These are phyloP conservation scores for Solea solea DNA, from an alignment of 2,113 vertebrate genomes.

Conservation along the genomic window DNA sequence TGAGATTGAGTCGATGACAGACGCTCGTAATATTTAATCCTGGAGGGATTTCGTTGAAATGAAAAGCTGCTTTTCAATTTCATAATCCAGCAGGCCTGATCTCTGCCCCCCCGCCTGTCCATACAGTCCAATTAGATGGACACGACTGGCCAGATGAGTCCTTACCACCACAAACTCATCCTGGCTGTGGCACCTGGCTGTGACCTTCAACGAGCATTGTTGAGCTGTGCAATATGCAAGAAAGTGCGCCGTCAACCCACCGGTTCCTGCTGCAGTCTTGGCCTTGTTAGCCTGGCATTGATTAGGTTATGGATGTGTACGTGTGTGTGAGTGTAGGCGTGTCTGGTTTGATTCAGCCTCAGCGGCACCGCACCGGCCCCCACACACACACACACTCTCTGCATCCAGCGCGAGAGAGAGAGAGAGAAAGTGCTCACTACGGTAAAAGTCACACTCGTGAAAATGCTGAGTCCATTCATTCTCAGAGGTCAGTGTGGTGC, in stretches of 20 bases:
- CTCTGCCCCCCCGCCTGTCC: conserved; percentile 52
- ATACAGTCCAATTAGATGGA: conserved; percentile 77
- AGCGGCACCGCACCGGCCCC: conserved; percentile 45
- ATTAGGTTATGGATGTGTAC: conserved; percentile 53
- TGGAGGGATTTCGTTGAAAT: conserved; percentile 75
- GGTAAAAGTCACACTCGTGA: conserved; percentile 71
- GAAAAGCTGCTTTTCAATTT: conserved; percentile 82
- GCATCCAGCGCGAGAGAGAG: conserved; percentile 4
- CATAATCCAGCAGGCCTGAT: conserved; percentile 79
- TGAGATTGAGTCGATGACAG: conserved; percentile 67
- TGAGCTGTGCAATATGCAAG: conserved; percentile 46
- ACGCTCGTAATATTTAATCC: conserved; percentile 80
- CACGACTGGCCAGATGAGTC: conserved; percentile 55
- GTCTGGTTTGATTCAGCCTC: conserved; percentile 59
- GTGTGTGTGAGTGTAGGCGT: conserved; percentile 24
- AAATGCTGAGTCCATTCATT: conserved; percentile 71
- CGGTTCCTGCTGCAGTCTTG: conserved; percentile 67
- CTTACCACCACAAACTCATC: conserved; percentile 40
- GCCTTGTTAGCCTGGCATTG: conserved; percentile 68
- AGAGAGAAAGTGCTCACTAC: conserved; percentile 68
- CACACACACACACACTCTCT: conserved; percentile 30
- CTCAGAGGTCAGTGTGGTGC: conserved; percentile 62
- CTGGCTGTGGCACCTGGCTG: conserved; percentile 4
- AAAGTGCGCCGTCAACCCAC: conserved; percentile 60
- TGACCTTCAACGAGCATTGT: conserved; percentile 60